These are phyloP conservation scores for Eulacestoma nigropectus DNA, from an alignment of 2,113 vertebrate genomes.

Conservation along the genomic window DNA sequence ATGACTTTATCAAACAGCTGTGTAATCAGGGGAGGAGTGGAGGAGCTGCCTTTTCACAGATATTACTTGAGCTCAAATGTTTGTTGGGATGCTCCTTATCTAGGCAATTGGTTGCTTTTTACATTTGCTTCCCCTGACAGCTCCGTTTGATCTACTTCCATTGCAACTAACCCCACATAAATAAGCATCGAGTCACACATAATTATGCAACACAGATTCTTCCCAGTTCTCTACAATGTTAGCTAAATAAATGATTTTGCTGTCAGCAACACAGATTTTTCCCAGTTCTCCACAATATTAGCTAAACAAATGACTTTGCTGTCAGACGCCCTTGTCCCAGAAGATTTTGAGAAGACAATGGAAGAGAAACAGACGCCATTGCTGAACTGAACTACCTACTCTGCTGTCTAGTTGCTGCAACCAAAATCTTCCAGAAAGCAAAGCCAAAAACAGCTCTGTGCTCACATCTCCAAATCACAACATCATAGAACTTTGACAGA, in stretches of 20 bases:
- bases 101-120: constrained; percentile 13
- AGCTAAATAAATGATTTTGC: constrained; percentile 10
- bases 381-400: not conserved
- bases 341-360: not conserved
- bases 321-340: not conserved
- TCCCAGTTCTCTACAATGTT: not conserved
- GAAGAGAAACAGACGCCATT: not conserved
- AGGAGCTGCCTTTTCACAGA: constrained; percentile 34
- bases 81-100: constrained; percentile 52
- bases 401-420: not conserved
- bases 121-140: not conserved
- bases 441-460: not conserved
- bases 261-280: not conserved
- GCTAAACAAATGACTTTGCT: constrained; percentile 18
- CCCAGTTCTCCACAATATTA: not conserved
- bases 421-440: not conserved
- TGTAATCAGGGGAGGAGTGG: not conserved
- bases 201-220: not conserved
- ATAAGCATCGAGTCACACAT: not conserved
- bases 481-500: not conserved
- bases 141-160: not conserved
- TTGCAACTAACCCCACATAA: not conserved
- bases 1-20: constrained; percentile 35
- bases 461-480: not conserved
- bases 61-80: constrained; percentile 1